Base-by-base conservation (phyloP, 1,140 invertebrate species). In the Drosophila rhopaloa region DNA sequence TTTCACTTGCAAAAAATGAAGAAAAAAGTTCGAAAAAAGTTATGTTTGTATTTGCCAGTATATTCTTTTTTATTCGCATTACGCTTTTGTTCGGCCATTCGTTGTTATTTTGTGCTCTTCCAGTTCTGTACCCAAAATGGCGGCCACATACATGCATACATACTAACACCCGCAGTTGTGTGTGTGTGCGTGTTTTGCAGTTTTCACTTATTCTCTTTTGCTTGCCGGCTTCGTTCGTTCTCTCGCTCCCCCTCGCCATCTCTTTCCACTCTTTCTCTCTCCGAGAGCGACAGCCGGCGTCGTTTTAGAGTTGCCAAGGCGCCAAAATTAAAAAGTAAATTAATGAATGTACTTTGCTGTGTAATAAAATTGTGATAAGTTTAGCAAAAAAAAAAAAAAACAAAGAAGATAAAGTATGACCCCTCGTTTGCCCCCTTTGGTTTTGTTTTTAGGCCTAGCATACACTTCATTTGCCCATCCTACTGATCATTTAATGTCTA, bases 71-170 rank as follows among this genome's bases (percentile, higher is more conserved):
- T 73, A 76, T 85, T 89, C 56, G 84, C 84, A 89, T 80, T 86
- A 74, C 73, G 72, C 59, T 79, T 89, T 89, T 66, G 29, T 76
- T 74, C 56, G 77, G 76, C 72, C 46, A 70, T 88, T 88, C 83
- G 84, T 88, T 89, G 80, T 84, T 84, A 80, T 88, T 83, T 89
- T 78, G 65, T 79, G 76, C 70, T 75, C 79, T 79, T 81, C 77
- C 84, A 84, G 81, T 80, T 83, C 71, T 75, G 73, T 84, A 76
- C 63, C 71, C 79, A 90, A 90, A 90, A 90, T 90, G 86, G 86
- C 86, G 81, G 86, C 51, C 66, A 43, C 58, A 46, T 53, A 66
- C 62, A 60, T 40, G 37, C 74, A 79, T 77, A 61, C 74, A 54
- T 43, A 63, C 50, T 53, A 53, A 53, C 32, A 38, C 51, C 44